These are phyloP conservation scores for Chorisops tibialis DNA, from an alignment of 2,888 invertebrate genomes.

Conservation along the genomic window DNA sequence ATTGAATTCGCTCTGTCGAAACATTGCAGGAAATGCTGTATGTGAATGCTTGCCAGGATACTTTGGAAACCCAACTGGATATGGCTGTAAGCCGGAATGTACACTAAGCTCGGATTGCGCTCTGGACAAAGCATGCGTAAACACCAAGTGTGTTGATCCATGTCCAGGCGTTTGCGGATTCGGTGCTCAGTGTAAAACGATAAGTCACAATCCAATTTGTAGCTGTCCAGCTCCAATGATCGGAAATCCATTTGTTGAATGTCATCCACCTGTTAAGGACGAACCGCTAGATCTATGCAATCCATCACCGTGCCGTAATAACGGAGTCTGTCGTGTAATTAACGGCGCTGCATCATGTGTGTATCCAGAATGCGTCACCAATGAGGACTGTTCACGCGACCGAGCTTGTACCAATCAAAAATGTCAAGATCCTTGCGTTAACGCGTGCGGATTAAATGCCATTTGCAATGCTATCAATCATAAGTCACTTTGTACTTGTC, in stretches of 20 bases:
- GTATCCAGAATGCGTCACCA: constrained; percentile 84
- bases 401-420: constrained; percentile 78
- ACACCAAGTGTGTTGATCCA: constrained; percentile 75
- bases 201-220: constrained; percentile 84
- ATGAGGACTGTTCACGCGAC: constrained; percentile 81
- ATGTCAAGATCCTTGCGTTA: constrained; percentile 79
- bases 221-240: constrained; percentile 67
- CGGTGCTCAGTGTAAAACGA: constrained; percentile 71
- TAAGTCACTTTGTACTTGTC: constrained; percentile 79
- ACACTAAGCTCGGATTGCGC: constrained; percentile 77
- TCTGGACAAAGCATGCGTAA: constrained; percentile 70
- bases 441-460: constrained; percentile 80
- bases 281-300: constrained; percentile 69
- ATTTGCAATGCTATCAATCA: constrained; percentile 77
- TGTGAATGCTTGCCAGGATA: constrained; percentile 76
- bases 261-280: constrained; percentile 51
- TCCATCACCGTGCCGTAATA: constrained; percentile 78
- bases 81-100: constrained; percentile 79
- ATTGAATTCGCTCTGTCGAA: constrained; percentile 68
- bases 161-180: constrained; percentile 78
- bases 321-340: constrained; percentile 74
- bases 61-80: constrained; percentile 63
- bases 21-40: constrained; percentile 56
- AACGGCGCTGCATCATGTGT: constrained; percentile 67
- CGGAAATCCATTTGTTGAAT: constrained; percentile 79